Base-by-base conservation (phyloP, 1,140 invertebrate genomes). In the Cydia pomonella region DNA sequence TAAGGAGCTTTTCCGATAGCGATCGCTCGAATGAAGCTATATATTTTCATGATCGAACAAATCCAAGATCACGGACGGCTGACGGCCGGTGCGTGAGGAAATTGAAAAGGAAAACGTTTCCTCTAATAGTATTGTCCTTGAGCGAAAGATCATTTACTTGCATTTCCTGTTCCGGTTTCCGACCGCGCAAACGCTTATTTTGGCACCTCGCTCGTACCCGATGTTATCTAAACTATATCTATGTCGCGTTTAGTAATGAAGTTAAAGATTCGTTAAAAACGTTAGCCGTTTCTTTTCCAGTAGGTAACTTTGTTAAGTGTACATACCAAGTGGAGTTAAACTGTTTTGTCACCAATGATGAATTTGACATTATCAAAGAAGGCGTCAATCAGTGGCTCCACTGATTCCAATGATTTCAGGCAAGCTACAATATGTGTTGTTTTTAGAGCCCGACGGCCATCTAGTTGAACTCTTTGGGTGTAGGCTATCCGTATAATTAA, bases 41-140 rank as follows among this genome's bases (percentile, higher is more conserved):
- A 92, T 91, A 92, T 92, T 92, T 89, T 91, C 91, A 91, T 92
- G 89, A 92, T 91, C 88, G 89, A 92, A 77, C 88, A 89, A 82
- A 87, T 90, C 86, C 80, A 85, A 89, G 88, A 92, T 91, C 88
- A 85, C 81, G 83, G 84, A 83, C 84, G 86, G 82, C 86, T 92
- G 86, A 88, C 88, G 87, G 81, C 83, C 85, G 86, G 87, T 85
- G 89, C 87, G 89, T 91, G 80, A 89, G 85, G 83, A 89, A 90
- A 92, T 92, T 88, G 85, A 90, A 90, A 86, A 86, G 80, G 82
- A 83, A 91, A 91, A 87, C 83, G 80, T 88, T 87, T 84, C 77
- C 87, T 87, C 82, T 86, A 87, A 87, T 84, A 81, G 80, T 83
- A 85, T 85, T 90, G 84, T 84, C 82, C 83, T 85, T 84, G 79